Percentiles rank a stretch among this genome's conserved stretches.
Evolutionary conservation across 2,888 invertebrate genomes (phyloP).

Genomic region (Drosophila aldrichi): DNA sequence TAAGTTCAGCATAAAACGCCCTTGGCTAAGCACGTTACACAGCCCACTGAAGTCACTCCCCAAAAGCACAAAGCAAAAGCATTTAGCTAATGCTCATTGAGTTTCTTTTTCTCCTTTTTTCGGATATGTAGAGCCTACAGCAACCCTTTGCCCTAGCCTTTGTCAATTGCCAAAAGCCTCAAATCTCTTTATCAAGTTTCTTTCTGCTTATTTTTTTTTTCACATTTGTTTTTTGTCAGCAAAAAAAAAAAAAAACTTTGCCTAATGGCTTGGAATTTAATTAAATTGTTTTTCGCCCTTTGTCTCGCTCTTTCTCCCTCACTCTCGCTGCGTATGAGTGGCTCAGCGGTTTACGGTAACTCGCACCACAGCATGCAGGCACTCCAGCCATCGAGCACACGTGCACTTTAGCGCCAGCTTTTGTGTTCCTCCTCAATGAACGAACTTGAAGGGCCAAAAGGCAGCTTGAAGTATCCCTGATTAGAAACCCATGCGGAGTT

Average conservation of each 20-base stretch:
- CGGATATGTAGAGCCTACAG: background rate
- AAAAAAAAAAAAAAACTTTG: constrained; percentile 53
- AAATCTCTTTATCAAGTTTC: constrained; percentile 57
- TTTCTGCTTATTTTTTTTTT: constrained; percentile 3
- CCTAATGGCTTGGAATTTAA: constrained; percentile 73
- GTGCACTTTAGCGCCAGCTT: constrained; percentile 36
- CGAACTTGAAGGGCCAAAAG: background rate
- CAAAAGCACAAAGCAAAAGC: constrained; percentile 5
- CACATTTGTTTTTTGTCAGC: constrained; percentile 45
- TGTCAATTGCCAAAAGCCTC: constrained; percentile 11
- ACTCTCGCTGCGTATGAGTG: constrained; percentile 11
- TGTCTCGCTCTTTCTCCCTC: background rate
- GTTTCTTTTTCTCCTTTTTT: constrained; percentile 6
- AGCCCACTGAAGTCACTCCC: constrained; percentile 31
- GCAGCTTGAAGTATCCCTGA: constrained; percentile 1
- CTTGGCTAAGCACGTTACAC: constrained; percentile 14
- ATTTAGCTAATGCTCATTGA: constrained; percentile 25
- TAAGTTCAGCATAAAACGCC: background rate
- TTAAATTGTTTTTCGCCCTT: constrained; percentile 53
- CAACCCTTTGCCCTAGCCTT: constrained; percentile 5
- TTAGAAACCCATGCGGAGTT: background rate
- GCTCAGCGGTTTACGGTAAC: constrained; percentile 10
- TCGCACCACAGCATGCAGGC: constrained; percentile 8
- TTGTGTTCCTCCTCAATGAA: background rate
- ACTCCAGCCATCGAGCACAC: constrained; percentile 10